Percentiles rank a stretch among this genome's conserved stretches.
Evolutionary conservation across 2,888 invertebrate species (phyloP).

Genomic region (Scaptomyza parva): DNA sequence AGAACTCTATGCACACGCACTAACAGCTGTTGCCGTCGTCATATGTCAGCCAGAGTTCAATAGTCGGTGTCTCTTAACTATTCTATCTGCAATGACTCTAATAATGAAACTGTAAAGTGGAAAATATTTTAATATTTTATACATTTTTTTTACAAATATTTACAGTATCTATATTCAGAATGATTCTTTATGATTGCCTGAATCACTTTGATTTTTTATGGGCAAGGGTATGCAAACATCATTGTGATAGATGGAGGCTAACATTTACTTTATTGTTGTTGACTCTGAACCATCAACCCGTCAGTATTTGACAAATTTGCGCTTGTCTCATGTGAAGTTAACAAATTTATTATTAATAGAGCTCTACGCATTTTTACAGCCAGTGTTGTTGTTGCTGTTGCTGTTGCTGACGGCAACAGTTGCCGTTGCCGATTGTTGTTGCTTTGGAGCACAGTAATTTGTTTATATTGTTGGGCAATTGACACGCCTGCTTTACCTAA

Average conservation of each 20-base stretch:
- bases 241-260: slow-evolving; percentile 18
- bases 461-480: slow-evolving; percentile 76
- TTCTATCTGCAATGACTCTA: not conserved
- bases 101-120: not conserved
- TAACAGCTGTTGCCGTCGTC: slow-evolving; percentile 25
- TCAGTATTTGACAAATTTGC: slow-evolving; percentile 54
- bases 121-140: not conserved
- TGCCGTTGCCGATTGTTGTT: slow-evolving; percentile 30
- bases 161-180: not conserved
- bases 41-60: slow-evolving; percentile 12
- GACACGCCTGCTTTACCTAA: slow-evolving; percentile 75
- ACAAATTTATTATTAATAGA: slow-evolving; percentile 62
- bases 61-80: not conserved
- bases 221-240: slow-evolving; percentile 18
- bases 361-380: slow-evolving; percentile 36
- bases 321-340: slow-evolving; percentile 49
- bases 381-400: slow-evolving; percentile 21
- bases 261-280: slow-evolving; percentile 14
- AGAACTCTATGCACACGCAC: not conserved
- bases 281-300: slow-evolving; percentile 30
- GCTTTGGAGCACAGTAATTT: slow-evolving; percentile 59
- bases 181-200: not conserved
- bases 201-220: not conserved
- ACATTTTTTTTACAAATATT: not conserved
- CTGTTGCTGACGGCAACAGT: slow-evolving; percentile 34